phyloP scores from a whole-genome alignment of 2,888 invertebrate genomes.

The Ligdia adustata region DNA sequence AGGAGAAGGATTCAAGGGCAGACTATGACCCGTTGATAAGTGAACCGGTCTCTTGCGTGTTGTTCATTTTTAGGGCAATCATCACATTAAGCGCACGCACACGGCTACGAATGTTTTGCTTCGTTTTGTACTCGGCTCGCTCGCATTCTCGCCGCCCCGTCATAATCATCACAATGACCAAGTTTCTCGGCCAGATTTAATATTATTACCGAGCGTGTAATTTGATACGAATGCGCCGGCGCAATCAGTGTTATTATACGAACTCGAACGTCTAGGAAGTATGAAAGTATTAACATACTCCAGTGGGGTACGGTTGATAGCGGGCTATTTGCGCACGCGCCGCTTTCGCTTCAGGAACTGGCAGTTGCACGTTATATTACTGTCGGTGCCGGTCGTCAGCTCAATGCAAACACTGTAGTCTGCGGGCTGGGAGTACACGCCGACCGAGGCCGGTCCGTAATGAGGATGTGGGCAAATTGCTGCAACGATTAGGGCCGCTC shows the following conservation, averaged over 20 bases:
- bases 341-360: slow-evolving; percentile 50
- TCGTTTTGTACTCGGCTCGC: slow-evolving; percentile 24
- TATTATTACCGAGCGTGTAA: slow-evolving; percentile 25
- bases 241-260: slow-evolving; percentile 31
- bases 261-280: slow-evolving; percentile 36
- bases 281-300: slow-evolving; percentile 44
- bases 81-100: slow-evolving; percentile 36
- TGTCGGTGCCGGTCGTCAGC: slow-evolving; percentile 37
- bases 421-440: slow-evolving; percentile 29
- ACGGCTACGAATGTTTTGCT: slow-evolving; percentile 14
- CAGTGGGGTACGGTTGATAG: slow-evolving; percentile 33
- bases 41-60: slow-evolving; percentile 29
- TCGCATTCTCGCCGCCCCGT: slow-evolving; percentile 19
- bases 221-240: slow-evolving; percentile 26
- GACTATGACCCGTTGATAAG: slow-evolving; percentile 20
- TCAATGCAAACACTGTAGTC: slow-evolving; percentile 49
- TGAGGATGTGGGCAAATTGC: slow-evolving; percentile 42
- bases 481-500: slow-evolving; percentile 25
- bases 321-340: slow-evolving; percentile 49
- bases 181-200: slow-evolving; percentile 29
- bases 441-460: slow-evolving; percentile 33
- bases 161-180: slow-evolving; percentile 31
- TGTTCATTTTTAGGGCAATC: slow-evolving; percentile 37
- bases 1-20: slow-evolving; percentile 2
- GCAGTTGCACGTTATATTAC: slow-evolving; percentile 33